A percentile compares a stretch with the other conserved stretches of the same genome.
Conservation (phyloP, 1,140 invertebrate species). For the Proales similis region DNA sequence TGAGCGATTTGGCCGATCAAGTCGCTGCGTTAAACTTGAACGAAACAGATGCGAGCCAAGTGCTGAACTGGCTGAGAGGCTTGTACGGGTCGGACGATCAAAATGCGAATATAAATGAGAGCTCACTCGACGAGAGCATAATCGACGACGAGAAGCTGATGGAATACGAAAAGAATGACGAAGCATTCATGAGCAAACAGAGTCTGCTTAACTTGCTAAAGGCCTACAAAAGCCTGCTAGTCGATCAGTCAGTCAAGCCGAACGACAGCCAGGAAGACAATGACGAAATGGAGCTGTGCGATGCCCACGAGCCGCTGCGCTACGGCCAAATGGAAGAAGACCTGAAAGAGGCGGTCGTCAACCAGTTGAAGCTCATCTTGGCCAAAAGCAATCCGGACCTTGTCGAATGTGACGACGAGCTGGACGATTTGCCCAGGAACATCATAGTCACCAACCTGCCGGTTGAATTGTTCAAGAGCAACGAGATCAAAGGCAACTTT, state of each 20-base stretch:
- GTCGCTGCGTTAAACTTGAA: background rate
- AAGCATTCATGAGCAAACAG: constrained; percentile 4
- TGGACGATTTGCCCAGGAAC: constrained; percentile 19
- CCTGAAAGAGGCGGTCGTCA: constrained; percentile 22
- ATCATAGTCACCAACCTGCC: constrained; percentile 24
- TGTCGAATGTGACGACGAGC: constrained; percentile 4
- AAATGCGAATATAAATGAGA: background rate
- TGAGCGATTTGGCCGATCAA: constrained; percentile 32
- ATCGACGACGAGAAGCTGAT: constrained; percentile 29
- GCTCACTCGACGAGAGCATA: background rate
- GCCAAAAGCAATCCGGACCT: background rate
- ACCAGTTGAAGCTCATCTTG: constrained; percentile 3
- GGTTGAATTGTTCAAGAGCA: constrained; percentile 9
- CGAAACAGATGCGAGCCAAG: too few species aligned
- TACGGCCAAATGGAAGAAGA: constrained; percentile 14
- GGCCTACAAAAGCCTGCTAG: constrained; percentile 15
- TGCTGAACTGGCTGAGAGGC: too few species aligned
- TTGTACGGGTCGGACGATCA: too few species aligned
- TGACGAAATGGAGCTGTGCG: too few species aligned
- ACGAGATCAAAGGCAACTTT: constrained; percentile 23
- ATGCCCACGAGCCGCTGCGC: background rate
- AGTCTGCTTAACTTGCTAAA: constrained; percentile 14
- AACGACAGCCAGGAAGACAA: background rate
- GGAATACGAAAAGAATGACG: constrained; percentile 28
- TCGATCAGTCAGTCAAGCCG: background rate